Percentiles rank a stretch among this genome's conserved stretches.
phyloP scores from a whole-genome alignment of 2,113 vertebrate genomes.

The Myotis lucifugus region DNA sequence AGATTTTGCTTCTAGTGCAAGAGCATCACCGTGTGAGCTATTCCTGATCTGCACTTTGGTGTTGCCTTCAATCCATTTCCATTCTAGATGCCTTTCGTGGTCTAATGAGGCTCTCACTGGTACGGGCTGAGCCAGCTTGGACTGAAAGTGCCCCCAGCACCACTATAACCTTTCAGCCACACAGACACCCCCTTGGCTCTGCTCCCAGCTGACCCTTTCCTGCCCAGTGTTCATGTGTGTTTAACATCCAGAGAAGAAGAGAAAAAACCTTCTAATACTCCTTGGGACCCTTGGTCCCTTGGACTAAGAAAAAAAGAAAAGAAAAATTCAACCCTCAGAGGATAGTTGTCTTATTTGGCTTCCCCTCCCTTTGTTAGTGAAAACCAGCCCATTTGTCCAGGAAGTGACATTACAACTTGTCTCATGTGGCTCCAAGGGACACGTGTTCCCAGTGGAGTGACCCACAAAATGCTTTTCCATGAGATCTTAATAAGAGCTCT shows the following conservation, averaged over 20 bases:
- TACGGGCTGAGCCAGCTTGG: not conserved
- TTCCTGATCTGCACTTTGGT: constrained; percentile 57
- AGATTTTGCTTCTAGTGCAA: constrained; percentile 59
- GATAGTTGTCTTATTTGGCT: constrained; percentile 1
- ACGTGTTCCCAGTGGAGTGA: not conserved
- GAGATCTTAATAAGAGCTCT: not conserved
- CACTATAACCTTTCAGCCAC: not conserved
- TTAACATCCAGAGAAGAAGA: not conserved
- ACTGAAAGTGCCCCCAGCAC: not conserved
- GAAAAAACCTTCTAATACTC: not conserved
- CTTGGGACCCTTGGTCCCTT: not conserved
- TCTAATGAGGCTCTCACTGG: not conserved
- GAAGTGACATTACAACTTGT: not conserved
- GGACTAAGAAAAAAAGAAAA: not conserved
- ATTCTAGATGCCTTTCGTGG: not conserved
- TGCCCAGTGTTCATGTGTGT: not conserved
- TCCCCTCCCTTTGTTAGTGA: not conserved
- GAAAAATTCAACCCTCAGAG: not conserved
- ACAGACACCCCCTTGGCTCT: rapidly evolving
- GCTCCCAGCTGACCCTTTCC: not conserved
- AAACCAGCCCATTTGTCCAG: not conserved
- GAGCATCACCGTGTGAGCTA: constrained; percentile 65
- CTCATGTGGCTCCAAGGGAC: not conserved
- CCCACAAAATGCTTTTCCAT: not conserved
- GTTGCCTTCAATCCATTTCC: not conserved